Base-by-base conservation (phyloP, 1,140 invertebrate genomes). In the Saxidomus purpurata region DNA sequence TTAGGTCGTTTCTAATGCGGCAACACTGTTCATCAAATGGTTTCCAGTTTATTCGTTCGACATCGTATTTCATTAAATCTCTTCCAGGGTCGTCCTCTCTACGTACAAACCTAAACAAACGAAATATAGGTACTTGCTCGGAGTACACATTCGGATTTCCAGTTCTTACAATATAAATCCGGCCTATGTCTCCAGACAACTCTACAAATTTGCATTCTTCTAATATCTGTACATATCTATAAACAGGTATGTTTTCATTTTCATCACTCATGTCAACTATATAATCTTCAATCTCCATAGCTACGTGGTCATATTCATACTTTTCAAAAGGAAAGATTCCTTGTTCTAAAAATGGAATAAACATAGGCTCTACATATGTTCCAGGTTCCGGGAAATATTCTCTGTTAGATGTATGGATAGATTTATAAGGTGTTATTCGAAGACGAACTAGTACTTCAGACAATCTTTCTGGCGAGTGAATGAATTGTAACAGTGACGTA, bases 281-380 rank as follows among this genome's bases (percentile, higher is more conserved):
- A n/a, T n/a, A n/a, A 71, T 94, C 93, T 49, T 91, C 92, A 2
- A 93, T 25, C 87, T 94, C 93, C 85, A 77, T 92, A 6, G 92
- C 94, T 0, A 93, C 92, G 81, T 92, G 92, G 36, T 93, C 92
- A 1, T 89, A 92, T 63, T 89, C 79, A 38, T 90, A 69, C n/a
- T 89, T 34, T 28, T 52, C 40, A 92, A 89, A 89, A 1, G 77
- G 63, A 31, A 2, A 22, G 11, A 89, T 81, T 38, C 63, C 63
- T 81, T 82, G 77, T 19, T 69, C 87, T 19, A 89, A 36, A 69
- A 89, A 89, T n/a, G 77, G 63, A 25, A 71, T 43, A 19, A 89
- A 81, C 8, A 74, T 28, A 4, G n/a, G 25, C 43, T 81, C 77
- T 36, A 89, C 87, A n/a, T 89, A 89, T 31, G 87, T 89, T 19